Percentiles rank a stretch among this genome's conserved stretches.
Evolutionary conservation across 2,113 vertebrate species (phyloP).

Genomic region (Cheirogaleus medius): DNA sequence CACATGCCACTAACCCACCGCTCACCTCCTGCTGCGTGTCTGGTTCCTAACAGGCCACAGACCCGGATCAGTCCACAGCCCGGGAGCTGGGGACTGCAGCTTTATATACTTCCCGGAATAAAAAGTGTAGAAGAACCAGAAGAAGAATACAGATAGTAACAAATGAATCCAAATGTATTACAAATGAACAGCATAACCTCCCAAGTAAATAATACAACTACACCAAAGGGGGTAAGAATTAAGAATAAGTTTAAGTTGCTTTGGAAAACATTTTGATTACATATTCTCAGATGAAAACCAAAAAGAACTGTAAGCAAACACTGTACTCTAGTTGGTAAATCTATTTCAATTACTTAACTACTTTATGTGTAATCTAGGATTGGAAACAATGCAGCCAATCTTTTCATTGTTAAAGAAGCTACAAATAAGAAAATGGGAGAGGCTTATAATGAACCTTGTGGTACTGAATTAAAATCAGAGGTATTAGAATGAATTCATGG

Average conservation of each 20-base stretch:
- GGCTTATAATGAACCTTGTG: not conserved
- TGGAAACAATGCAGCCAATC: not conserved
- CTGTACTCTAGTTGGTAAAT: not conserved
- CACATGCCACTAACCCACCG: no score
- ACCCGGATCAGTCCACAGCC: no score
- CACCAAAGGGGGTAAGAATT: not conserved
- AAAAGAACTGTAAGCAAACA: slow-evolving; percentile 18
- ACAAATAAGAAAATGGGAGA: not conserved
- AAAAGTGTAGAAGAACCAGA: not conserved
- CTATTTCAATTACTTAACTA: not conserved
- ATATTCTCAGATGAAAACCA: not conserved
- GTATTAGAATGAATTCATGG: not conserved
- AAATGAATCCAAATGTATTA: not conserved
- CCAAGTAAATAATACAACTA: not conserved
- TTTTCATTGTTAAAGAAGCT: not conserved
- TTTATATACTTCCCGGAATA: not conserved
- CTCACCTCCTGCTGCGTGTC: no score
- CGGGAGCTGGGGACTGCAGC: no score
- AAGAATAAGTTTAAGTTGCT: not conserved
- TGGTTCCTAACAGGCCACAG: no score
- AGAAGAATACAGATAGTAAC: not conserved
- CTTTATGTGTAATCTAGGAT: not conserved
- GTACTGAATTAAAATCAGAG: not conserved
- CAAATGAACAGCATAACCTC: not conserved
- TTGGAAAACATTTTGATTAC: slow-evolving; percentile 29